phyloP scores from a whole-genome alignment of 2,888 invertebrate species.

The Clusia tigrina region DNA sequence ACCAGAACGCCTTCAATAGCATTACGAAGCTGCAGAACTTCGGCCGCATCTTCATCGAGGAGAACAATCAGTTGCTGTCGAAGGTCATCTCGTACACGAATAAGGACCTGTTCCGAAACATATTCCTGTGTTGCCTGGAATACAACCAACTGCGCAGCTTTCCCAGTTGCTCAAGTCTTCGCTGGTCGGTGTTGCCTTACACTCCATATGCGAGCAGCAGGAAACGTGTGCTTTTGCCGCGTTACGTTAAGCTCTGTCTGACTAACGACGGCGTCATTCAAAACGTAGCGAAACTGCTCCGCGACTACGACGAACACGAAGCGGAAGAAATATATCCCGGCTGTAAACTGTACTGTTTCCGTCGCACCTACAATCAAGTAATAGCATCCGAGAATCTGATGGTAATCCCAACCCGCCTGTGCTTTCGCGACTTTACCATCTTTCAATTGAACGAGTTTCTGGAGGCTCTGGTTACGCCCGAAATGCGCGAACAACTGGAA shows the following conservation, averaged over 20 bases:
- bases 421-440: conserved; percentile 56
- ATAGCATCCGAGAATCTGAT: conserved; percentile 39
- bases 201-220: conserved; percentile 6
- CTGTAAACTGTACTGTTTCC: conserved; percentile 44
- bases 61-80: conserved; percentile 43
- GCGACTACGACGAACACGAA: conserved; percentile 40
- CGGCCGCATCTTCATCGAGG: conserved; percentile 48
- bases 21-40: conserved; percentile 43
- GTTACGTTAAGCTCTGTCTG: conserved; percentile 44
- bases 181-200: neutral
- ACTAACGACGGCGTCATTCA: conserved; percentile 46
- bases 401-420: conserved; percentile 49
- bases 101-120: conserved; percentile 32
- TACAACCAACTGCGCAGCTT: conserved; percentile 45
- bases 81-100: conserved; percentile 41
- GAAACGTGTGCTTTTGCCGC: conserved; percentile 41
- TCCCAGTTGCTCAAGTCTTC: conserved; percentile 30
- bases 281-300: conserved; percentile 39
- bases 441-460: conserved; percentile 48
- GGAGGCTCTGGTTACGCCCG: conserved; percentile 38
- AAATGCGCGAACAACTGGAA: conserved; percentile 27
- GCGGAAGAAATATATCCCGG: conserved; percentile 39
- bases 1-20: conserved; percentile 45
- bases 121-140: conserved; percentile 48
- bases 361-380: conserved; percentile 41